Percentiles rank a stretch among this genome's conserved stretches.
Conservation (phyloP, 1,140 invertebrate genomes). For the Trachelipus rathkii region DNA sequence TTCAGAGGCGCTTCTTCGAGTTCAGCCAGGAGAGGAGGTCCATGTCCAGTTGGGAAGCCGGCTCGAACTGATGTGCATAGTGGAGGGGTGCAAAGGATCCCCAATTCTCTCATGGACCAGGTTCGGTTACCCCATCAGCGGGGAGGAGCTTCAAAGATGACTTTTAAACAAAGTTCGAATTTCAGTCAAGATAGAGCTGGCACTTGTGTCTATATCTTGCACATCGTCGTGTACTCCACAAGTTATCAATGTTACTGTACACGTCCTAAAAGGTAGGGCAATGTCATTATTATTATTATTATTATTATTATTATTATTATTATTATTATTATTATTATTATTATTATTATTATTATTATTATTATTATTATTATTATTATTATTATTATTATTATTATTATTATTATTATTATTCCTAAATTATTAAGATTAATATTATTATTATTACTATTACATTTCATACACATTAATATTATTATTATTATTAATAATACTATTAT, state of each 20-base stretch:
- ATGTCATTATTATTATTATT: too few species aligned
- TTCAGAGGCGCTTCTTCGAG: constrained; percentile 24
- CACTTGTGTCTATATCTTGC: constrained; percentile 26
- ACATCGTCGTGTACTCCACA: constrained; percentile 29
- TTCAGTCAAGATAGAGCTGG: not conserved
- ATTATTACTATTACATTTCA: too few species aligned
- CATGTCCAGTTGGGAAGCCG: constrained; percentile 29
- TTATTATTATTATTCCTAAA: too few species aligned
- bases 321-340: too few species aligned
- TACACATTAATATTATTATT: too few species aligned
- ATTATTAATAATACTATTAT: too few species aligned
- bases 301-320: too few species aligned
- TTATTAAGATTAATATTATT: too few species aligned
- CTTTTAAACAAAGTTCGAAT: not conserved
- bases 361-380: too few species aligned
- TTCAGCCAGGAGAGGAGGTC: constrained; percentile 4
- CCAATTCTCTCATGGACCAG: constrained; percentile 26
- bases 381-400: too few species aligned
- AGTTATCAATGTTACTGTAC: constrained; percentile 27
- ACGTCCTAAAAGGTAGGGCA: constrained; percentile 28
- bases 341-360: too few species aligned
- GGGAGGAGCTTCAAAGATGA: not conserved
- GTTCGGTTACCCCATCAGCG: constrained; percentile 13
- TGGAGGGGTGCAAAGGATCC: constrained; percentile 24
- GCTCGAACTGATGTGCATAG: constrained; percentile 25